A percentile compares a stretch with the other conserved stretches of the same genome.
phyloP scores from a whole-genome alignment of 1,140 invertebrate species.

The Drosophila kanapiae region DNA sequence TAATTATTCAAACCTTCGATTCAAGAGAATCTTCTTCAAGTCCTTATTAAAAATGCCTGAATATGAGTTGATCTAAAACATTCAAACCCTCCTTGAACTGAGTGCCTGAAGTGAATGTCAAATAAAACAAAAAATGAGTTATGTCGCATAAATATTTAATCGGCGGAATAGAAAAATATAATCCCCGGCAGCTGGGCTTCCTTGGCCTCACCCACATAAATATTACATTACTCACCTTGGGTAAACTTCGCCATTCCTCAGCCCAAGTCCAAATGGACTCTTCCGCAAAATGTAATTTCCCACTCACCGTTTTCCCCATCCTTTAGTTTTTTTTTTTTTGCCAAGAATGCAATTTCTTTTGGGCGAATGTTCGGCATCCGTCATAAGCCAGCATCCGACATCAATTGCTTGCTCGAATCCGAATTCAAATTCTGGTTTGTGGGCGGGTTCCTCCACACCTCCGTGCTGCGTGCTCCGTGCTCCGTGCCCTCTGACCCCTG shows the following conservation, averaged over 20 bases:
- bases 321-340: too few species aligned
- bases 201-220: slow-evolving; percentile 35
- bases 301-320: background rate
- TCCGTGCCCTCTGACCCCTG: slow-evolving; percentile 31
- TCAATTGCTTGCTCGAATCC: slow-evolving; percentile 37
- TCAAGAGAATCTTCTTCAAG: background rate
- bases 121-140: slow-evolving; percentile 9
- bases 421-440: slow-evolving; percentile 38
- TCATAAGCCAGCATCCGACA: slow-evolving; percentile 50
- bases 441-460: background rate
- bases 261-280: slow-evolving; percentile 16
- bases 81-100: background rate
- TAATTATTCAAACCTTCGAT: too few species aligned
- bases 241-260: slow-evolving; percentile 2
- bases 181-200: background rate
- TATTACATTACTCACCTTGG: slow-evolving; percentile 27
- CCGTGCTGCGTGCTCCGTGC: background rate
- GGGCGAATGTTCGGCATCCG: slow-evolving; percentile 32
- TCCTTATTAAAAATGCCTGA: background rate
- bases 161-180: background rate
- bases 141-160: slow-evolving; percentile 14
- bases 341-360: slow-evolving; percentile 44
- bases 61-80: background rate
- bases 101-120: slow-evolving; percentile 1
- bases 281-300: slow-evolving; percentile 46